Base-by-base conservation (phyloP, 2,113 vertebrate species). In the Petromus typicus region DNA sequence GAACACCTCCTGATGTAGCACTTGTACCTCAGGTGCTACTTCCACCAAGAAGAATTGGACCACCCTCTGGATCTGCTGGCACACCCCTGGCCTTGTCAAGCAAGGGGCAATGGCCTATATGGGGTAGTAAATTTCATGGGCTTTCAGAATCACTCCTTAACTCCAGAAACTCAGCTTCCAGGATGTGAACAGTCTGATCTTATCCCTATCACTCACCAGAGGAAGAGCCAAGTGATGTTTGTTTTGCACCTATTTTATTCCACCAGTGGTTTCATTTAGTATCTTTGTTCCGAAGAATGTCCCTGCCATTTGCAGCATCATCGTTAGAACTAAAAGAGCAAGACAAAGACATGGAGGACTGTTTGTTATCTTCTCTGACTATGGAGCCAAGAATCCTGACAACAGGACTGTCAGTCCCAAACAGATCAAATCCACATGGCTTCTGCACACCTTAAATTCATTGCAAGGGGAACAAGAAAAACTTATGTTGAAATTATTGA, bases 141-240 rank as follows among this genome's bases (percentile, higher is more conserved):
- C 87, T 63, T 84, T 90, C 54, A 69, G 40, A 95, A 80, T 23
- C 69, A 89, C 8, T 5, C 27, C 45, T 51, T 48, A n/a, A 45
- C 57, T 59, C 66, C 48, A 56, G 83, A 87, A 91, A 34, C 27
- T 85, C 45, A 51, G 23, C 86, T 93, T 87, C 69, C 75, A 71
- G 84, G 90, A 59, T 23, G 0, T 76, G 84, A 95, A 69, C 76
- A 91, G 59, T 81, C 56, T 92, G 90, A 84, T 71, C 54, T 54
- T 37, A 78, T 76, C 59, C 40, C 32, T 2, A 2, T 40, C 81
- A 54, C 59, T 89, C 51, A 63, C 48, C 69, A 92, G 57, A 81
- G 3, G n/a, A 59, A 30, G 57, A 75, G 8, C 57, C 22, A 83
- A 87, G 48, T 7, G 57, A 80, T 86, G 75, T 64, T 64, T 93